phyloP scores from a whole-genome alignment of 2,113 vertebrate genomes.

The Gallinago media region DNA sequence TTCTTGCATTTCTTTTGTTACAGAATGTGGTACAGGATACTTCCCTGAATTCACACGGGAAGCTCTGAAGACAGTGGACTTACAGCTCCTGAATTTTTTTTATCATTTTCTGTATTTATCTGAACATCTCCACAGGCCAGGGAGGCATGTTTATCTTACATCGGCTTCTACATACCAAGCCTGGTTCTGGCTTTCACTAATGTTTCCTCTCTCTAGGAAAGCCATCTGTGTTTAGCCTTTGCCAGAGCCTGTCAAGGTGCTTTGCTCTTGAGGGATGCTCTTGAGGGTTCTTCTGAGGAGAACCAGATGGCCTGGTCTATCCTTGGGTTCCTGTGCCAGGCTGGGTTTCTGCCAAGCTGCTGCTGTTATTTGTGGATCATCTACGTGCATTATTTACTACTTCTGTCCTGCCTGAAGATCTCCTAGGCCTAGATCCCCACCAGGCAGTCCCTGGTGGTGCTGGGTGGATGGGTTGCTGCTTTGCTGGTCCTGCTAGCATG shows the following conservation, averaged over 20 bases:
- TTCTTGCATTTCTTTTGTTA: not conserved
- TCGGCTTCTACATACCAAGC: not conserved
- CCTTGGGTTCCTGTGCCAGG: not conserved
- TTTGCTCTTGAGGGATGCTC: not conserved
- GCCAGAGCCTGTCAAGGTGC: not conserved
- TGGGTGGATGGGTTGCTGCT: not conserved
- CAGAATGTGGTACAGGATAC: not conserved
- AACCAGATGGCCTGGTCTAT: not conserved
- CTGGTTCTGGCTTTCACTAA: not conserved
- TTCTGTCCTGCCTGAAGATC: not conserved
- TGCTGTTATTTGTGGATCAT: not conserved
- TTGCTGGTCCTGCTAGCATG: not conserved
- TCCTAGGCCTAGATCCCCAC: not conserved
- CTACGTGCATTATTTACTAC: not conserved
- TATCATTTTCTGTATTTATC: not conserved
- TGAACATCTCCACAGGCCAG: not conserved
- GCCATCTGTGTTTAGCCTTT: not conserved
- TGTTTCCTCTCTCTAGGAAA: not conserved
- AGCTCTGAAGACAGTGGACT: not conserved
- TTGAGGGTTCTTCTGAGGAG: too few species aligned
- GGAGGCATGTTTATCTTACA: not conserved
- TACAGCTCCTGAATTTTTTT: not conserved
- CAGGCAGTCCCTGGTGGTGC: not conserved
- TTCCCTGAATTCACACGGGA: not conserved
- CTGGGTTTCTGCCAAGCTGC: not conserved